phyloP scores from a whole-genome alignment of 2,113 vertebrate species.

The Ceyx margarethae region DNA sequence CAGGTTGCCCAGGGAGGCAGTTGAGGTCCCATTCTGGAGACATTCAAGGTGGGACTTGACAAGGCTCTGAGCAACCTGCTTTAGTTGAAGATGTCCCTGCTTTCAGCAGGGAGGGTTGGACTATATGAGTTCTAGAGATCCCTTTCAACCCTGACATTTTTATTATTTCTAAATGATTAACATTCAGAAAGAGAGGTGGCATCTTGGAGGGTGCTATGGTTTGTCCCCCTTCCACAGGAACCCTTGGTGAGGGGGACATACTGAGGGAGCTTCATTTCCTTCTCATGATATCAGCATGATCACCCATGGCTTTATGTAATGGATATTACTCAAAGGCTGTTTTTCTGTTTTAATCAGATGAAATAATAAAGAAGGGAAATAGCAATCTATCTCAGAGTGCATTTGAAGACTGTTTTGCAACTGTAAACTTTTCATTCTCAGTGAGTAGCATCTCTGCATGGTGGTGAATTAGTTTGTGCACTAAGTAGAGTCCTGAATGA shows the following conservation, averaged over 20 bases:
- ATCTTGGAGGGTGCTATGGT: not conserved
- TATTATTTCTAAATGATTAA: not conserved
- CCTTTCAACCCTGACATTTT: no score
- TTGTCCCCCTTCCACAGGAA: not conserved
- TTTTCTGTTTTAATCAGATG: not conserved
- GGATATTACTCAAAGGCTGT: not conserved
- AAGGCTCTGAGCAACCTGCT: no score
- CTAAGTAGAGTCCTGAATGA: not conserved
- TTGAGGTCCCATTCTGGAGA: no score
- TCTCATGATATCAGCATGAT: not conserved
- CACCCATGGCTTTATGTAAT: not conserved
- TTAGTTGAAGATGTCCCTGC: no score
- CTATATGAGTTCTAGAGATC: no score
- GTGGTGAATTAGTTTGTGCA: not conserved
- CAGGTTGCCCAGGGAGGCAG: no score
- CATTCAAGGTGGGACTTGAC: no score
- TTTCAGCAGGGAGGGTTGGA: no score
- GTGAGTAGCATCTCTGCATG: not conserved
- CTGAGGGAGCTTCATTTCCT: not conserved
- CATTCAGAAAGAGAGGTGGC: not conserved
- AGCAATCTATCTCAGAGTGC: not conserved
- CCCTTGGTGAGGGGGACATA: fast-evolving
- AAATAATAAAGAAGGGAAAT: not conserved
- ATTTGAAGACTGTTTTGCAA: not conserved
- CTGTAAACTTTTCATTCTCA: not conserved